Percentiles rank a stretch among this genome's conserved stretches.
Conservation (phyloP, 2,113 vertebrate species). For the Globicephala melas region DNA sequence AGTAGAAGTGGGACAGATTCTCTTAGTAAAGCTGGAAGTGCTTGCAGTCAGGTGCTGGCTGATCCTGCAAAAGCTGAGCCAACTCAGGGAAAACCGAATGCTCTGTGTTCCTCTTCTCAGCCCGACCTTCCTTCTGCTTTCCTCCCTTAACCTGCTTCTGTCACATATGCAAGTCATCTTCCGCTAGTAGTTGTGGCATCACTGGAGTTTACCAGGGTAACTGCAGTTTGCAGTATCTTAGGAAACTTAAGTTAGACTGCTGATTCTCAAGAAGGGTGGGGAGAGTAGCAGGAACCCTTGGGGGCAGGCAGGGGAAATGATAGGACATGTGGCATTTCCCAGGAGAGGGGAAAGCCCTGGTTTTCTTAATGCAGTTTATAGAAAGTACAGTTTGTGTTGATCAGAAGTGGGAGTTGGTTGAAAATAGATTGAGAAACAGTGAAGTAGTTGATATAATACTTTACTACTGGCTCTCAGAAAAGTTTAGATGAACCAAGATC, state of each 20-base stretch:
- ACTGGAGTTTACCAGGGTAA: neutral
- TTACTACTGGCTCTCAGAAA: neutral
- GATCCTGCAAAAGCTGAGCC: neutral
- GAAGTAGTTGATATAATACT: neutral
- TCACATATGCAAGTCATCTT: neutral
- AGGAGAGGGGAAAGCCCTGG: neutral
- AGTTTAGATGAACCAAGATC: neutral
- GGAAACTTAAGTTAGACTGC: neutral
- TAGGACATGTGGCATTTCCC: neutral
- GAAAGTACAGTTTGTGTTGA: conserved; percentile 8
- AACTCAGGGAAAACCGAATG: neutral
- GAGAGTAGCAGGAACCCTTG: neutral
- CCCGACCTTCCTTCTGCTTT: neutral
- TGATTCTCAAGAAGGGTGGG: neutral
- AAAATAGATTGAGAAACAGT: conserved; percentile 41
- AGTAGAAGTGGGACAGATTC: neutral
- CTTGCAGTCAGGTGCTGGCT: neutral
- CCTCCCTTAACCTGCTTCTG: neutral
- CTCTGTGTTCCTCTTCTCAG: neutral
- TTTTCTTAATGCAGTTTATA: neutral
- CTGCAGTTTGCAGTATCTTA: neutral
- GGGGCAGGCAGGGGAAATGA: neutral
- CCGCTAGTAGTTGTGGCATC: neutral
- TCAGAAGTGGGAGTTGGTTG: neutral
- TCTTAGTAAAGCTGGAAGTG: neutral